Evolutionary conservation across 2,888 invertebrate species (phyloP).

Genomic region (Odontocerum albicorne): DNA sequence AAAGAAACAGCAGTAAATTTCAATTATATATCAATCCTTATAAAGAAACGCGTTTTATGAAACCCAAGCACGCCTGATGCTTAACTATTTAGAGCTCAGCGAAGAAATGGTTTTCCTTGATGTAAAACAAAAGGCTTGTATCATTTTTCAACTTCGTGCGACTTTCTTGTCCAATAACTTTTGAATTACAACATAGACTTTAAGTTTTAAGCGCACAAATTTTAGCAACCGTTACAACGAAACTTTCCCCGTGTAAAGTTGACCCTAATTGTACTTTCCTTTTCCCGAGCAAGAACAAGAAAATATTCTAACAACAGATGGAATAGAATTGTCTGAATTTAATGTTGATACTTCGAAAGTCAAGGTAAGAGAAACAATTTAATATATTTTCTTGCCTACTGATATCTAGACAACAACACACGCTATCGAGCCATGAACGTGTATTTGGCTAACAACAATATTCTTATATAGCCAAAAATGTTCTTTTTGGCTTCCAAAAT

Average conservation of each 20-base stretch:
- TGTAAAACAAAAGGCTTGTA: slow-evolving; percentile 13
- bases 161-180: slow-evolving; percentile 25
- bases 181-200: slow-evolving; percentile 28
- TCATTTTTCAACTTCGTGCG: slow-evolving; percentile 5
- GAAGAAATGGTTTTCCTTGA: background rate
- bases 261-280: slow-evolving; percentile 28
- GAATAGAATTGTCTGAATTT: slow-evolving; percentile 9
- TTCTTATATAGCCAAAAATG: no score
- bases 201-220: slow-evolving; percentile 28
- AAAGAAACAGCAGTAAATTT: no score
- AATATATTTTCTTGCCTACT: no score
- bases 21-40: no score
- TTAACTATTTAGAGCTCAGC: slow-evolving; percentile 1
- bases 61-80: background rate
- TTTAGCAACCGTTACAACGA: slow-evolving; percentile 31
- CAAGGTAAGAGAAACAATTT: slow-evolving; percentile 3
- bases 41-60: no score
- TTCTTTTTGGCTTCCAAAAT: slow-evolving; percentile 13
- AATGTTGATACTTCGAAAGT: slow-evolving; percentile 13
- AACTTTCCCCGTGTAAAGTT: slow-evolving; percentile 29
- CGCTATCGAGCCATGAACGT: slow-evolving; percentile 18
- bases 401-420: no score
- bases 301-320: slow-evolving; percentile 14
- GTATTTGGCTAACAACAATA: no score
- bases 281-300: background rate